Conservation (phyloP, 1,140 invertebrate species). For the Pseudomyrmex flavicornis region DNA sequence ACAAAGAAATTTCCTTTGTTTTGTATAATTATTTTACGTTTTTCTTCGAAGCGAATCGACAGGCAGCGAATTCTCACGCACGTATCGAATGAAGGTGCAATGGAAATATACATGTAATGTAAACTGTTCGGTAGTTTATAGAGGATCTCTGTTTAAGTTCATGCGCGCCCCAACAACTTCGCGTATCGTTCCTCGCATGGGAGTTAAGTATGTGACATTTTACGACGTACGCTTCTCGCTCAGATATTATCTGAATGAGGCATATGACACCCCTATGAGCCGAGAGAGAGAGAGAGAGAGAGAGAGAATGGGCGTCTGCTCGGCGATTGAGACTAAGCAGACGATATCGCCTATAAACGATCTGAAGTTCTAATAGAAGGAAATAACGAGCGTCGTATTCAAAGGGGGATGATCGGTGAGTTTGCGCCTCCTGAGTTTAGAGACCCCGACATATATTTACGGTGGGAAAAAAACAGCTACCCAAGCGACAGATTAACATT, state of each 20-base stretch:
- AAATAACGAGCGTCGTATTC: constrained; percentile 6
- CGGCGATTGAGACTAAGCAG: constrained; percentile 76
- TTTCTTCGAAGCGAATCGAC: neutral
- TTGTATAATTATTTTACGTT: too few species aligned
- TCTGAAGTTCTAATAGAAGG: constrained; percentile 36
- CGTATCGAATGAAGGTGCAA: constrained; percentile 20
- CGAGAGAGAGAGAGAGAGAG: neutral
- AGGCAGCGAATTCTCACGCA: neutral
- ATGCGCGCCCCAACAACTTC: neutral
- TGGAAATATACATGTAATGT: constrained; percentile 2
- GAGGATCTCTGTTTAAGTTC: constrained; percentile 37
- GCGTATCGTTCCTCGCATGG: constrained; percentile 31
- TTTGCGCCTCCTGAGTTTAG: neutral
- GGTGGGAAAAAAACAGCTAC: too few species aligned
- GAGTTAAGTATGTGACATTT: constrained; percentile 62
- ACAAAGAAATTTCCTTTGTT: too few species aligned
- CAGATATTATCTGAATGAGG: constrained; percentile 54
- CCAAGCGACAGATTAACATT: too few species aligned
- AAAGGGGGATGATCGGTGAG: constrained; percentile 10
- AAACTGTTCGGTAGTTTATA: constrained; percentile 47
- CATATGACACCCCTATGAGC: constrained; percentile 68
- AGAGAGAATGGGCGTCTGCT: constrained; percentile 72
- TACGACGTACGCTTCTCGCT: constrained; percentile 48
- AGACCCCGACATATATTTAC: too few species aligned
- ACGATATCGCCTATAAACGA: constrained; percentile 65